These are phyloP conservation scores for Spea bombifrons DNA, from an alignment of 2,113 vertebrate genomes.

Conservation along the genomic window DNA sequence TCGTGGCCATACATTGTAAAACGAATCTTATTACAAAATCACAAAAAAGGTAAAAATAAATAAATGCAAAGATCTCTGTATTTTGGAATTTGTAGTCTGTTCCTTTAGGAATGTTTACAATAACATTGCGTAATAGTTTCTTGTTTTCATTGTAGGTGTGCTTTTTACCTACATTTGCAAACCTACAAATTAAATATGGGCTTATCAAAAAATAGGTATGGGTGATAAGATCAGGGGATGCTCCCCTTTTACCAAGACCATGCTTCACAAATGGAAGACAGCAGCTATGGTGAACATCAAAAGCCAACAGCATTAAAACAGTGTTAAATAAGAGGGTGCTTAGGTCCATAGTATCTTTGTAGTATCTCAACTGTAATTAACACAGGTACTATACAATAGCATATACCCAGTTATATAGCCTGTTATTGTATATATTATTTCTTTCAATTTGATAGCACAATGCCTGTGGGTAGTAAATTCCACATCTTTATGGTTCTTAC, in stretches of 20 bases:
- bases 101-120: slow-evolving; percentile 18
- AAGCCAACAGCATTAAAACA: slow-evolving; percentile 4
- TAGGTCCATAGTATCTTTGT: slow-evolving; percentile 32
- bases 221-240: neutral
- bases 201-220: neutral
- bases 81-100: slow-evolving; percentile 37
- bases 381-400: no score
- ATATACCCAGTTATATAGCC: no score
- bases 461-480: no score
- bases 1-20: no score
- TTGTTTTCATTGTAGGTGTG: slow-evolving; percentile 38
- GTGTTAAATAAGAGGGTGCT: slow-evolving; percentile 14
- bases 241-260: neutral
- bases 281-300: neutral
- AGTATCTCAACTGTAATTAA: no score
- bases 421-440: no score
- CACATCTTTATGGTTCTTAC: no score
- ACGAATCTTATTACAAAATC: no score
- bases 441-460: no score
- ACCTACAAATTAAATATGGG: slow-evolving; percentile 29
- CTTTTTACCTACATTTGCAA: slow-evolving; percentile 8
- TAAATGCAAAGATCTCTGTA: no score
- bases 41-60: no score
- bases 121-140: slow-evolving; percentile 30
- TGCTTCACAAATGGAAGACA: neutral